Evolutionary conservation across 1,140 invertebrate species (phyloP), one percentile per base, ranked within the genome.

Genomic region (Heliconius nattereri): DNA sequence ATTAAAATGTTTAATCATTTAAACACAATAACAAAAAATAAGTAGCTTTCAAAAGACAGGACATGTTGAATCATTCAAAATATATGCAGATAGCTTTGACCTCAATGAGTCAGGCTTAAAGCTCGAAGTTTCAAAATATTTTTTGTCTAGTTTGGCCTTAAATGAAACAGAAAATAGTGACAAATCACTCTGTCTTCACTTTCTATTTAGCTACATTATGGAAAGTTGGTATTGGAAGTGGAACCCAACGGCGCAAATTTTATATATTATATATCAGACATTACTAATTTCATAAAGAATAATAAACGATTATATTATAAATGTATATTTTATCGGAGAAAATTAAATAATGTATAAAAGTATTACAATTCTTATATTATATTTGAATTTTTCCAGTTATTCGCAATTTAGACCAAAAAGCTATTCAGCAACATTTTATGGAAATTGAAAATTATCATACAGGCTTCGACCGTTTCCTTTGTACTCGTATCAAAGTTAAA

Each of bases 361-460:
- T 52, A 52, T 52, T 45, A 16, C 40, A 40, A 40, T 40, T 3
- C 40, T 45, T 13, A 45, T 45, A 13, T 45, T 45, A 45, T 45
- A 45, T 45, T 52, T 52, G 0, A 52, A 52, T 52, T 20, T 20
- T 20, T 20, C 2, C 13, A 66, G 11, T 66, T 66, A 66, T 66
- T 29, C 60, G 0, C 23, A 29, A 66, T 66, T 66, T 66, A 66
- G 60, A 66, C 26, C 60, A 66, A 37, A 79, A 70, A 79, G 35
- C 78, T 77, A 83, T 83, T 81, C 82, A 71, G 75, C 49, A 54
- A 66, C 49, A 77, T 66, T 79, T 78, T 76, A 78, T 81, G 74
- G 77, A 81, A 81, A 83, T 81, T 83, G 81, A 35, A 83, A 83
- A 81, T 83, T 83, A 81, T 83, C 81, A 83, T 83, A 79, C 57